Base-by-base conservation (phyloP, 2,797 vertebrate genomes). In the Merluccius polli region DNA sequence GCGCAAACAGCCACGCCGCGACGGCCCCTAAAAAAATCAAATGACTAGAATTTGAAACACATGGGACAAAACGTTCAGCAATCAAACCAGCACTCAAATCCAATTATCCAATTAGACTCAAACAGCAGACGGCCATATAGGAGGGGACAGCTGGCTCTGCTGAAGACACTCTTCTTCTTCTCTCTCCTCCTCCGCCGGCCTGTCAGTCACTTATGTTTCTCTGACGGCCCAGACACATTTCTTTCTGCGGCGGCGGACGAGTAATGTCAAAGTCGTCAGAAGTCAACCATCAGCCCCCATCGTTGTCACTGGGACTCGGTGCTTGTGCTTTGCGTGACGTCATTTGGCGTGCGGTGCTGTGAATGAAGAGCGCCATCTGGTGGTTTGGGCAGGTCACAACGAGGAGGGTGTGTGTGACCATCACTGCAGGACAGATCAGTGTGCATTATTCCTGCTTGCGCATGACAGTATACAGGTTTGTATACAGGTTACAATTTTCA, bases 331-430 rank as follows among this genome's bases (percentile, higher is more conserved):
- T 82, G 87, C 87, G 80, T 33, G 70, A 71, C 32, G 31, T 35
- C 70, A 33, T 24, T n/a, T 18, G 21, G 32, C 2, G 70, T n/a
- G 21, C 10, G 71, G 29, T 2, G 1, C 77, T 35, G 41, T 83
- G 87, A 88, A 78, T 73, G 88, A 82, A 85, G 77, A 90, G 86
- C 90, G 82, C 91, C 90, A 90, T 87, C 91, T 89, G 87, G 87
- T 87, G 91, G n/a, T 32, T n/a, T 9, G 27, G 24, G n/a, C 59
- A 65, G 12, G 12, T 27, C n/a, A 27, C 7, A 27, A 65, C 13
- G 2, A 52, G 16, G 44, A 27, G 13, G n/a, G 21, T 24, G 8
- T n/a, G 52, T 27, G 59, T 2, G 59, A 65, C 8, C 52, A 8
- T n/a, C 52, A 59, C 21, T 27, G 59, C 24, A 27, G 12, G 27